Conservation (phyloP, 2,113 vertebrate genomes). For the Oreochromis tanganicae region DNA sequence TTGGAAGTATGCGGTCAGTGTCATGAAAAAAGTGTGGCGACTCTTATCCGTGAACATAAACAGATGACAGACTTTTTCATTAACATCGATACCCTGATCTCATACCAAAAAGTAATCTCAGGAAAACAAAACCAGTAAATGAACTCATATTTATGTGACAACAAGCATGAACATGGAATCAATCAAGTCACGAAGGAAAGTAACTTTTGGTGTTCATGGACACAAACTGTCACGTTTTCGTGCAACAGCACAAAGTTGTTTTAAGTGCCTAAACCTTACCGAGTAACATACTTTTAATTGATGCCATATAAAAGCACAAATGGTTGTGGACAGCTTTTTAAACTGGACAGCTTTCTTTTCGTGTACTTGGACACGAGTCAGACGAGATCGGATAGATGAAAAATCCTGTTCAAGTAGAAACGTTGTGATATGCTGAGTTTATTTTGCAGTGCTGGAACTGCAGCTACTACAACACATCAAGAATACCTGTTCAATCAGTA, state of each 20-base stretch:
- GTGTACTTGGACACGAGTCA: background rate
- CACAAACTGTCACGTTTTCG: background rate
- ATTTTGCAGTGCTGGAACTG: background rate
- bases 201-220: background rate
- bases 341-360: background rate
- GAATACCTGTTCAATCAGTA: background rate
- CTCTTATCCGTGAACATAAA: background rate
- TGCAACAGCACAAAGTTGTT: background rate
- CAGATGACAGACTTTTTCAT: background rate
- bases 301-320: background rate
- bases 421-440: background rate
- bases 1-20: background rate
- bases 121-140: background rate
- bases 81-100: background rate
- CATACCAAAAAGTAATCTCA: background rate
- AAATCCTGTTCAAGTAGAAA: background rate
- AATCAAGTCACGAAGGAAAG: background rate
- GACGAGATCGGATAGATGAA: background rate
- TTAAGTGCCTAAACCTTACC: background rate
- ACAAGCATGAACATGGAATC: background rate
- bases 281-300: background rate
- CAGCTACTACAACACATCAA: background rate
- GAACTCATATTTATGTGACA: background rate
- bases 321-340: background rate
- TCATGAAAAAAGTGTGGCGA: background rate